phyloP scores from a whole-genome alignment of 1,140 invertebrate genomes.

The Triops longicaudatus region DNA sequence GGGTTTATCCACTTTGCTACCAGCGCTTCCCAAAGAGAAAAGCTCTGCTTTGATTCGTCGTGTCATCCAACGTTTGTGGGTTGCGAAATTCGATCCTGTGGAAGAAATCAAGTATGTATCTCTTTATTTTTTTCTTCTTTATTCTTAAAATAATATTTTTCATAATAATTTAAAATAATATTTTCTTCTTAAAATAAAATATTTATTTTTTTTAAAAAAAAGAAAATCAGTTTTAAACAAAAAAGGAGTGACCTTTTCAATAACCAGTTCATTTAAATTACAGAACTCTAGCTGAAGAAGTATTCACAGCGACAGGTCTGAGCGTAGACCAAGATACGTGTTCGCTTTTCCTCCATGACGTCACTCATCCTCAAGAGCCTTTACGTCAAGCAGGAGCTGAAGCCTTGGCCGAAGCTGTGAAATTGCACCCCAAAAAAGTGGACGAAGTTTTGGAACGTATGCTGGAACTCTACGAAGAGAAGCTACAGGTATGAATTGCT shows the following conservation, averaged over 20 bases:
- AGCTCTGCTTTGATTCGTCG: constrained; percentile 49
- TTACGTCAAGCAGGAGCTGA: constrained; percentile 68
- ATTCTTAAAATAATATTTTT: not conserved
- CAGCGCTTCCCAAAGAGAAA: constrained; percentile 54
- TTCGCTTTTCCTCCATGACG: constrained; percentile 56
- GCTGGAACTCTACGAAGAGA: constrained; percentile 65
- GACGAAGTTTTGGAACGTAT: constrained; percentile 53
- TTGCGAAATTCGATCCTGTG: constrained; percentile 59
- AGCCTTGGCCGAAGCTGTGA: constrained; percentile 61
- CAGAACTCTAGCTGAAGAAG: constrained; percentile 44
- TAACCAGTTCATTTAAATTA: not conserved
- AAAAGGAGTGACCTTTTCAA: too few species aligned
- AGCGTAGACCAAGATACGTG: constrained; percentile 46
- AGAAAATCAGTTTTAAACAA: too few species aligned
- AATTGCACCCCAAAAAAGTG: constrained; percentile 45
- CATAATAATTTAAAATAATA: too few species aligned
- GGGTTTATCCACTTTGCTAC: constrained; percentile 55
- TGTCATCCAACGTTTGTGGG: constrained; percentile 62
- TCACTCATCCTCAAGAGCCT: constrained; percentile 66
- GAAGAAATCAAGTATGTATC: constrained; percentile 43
- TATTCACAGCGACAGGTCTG: constrained; percentile 58
- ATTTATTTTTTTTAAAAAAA: too few species aligned
- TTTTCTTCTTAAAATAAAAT: too few species aligned
- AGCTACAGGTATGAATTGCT: constrained; percentile 49
- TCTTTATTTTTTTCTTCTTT: not conserved